Evolutionary conservation across 2,888 invertebrate genomes (phyloP), one percentile per base, ranked within the genome.

Genomic region (Drosophila sordidula): DNA sequence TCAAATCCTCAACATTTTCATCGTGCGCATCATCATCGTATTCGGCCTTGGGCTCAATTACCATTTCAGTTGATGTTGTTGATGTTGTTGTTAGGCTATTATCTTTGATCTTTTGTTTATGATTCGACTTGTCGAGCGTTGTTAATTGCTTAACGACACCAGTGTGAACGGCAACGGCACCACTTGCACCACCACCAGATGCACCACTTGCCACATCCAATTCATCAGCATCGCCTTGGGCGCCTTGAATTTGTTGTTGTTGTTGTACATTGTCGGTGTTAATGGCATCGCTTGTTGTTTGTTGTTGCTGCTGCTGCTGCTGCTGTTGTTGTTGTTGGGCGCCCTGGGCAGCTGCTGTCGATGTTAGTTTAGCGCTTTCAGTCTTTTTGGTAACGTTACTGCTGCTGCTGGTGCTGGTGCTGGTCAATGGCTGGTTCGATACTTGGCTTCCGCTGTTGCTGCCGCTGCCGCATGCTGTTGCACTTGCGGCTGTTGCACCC

Each of bases 1-100:
- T 97, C 92, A 97, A 94, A 93, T 97, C 97, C 93, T 97, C 97
- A 89, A 97, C 96, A 89, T 95, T 95, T 86, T 95, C 95, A 89
- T 94, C 94, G 75, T 93, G 93, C 87, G 95, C 95, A 75, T 95
- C 95, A 73, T 95, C 95, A 83, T 95, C 93, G 92, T 95, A 95
- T 93, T 95, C 95, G 93, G 95, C 94, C 94, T 95, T 95, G 92
- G 95, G 95, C 93, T 95, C 95, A 90, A 95, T 92, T 57, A 92
- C 91, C 84, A 92, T 84, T 62, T 92, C 91, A 12, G 89, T 41
- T 57, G 66, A 42, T 36, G 74, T 68, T 34, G 89, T 29, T 51
- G 67, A 44, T 34, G 89, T 41, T 57, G 66, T 46, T 36, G 74
- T 72, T 54, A 83, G 83, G 75, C 87, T 83, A 34, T 86, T 86